Conservation (phyloP, 2,797 vertebrate species). For the Halcyon chelicuti region DNA sequence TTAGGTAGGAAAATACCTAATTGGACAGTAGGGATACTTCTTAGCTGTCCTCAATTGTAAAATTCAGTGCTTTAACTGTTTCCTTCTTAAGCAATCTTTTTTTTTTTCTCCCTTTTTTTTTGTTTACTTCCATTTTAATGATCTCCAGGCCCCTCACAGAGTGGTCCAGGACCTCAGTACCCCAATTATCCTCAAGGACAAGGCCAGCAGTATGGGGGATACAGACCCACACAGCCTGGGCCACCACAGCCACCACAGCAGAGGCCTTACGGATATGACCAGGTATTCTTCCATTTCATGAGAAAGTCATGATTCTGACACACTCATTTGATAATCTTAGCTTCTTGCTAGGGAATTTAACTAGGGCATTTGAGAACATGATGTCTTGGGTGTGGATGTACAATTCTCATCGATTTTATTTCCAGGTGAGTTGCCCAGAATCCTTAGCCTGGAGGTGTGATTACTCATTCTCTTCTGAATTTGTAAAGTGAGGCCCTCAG, state of each 20-base stretch:
- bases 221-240: slow-evolving; percentile 94
- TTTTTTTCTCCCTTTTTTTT: background rate
- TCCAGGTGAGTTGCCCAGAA: background rate
- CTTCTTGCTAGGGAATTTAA: background rate
- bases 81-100: background rate
- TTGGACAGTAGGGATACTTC: background rate
- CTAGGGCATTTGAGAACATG: background rate
- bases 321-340: background rate
- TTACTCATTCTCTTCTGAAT: background rate
- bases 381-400: background rate
- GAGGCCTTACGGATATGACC: slow-evolving; percentile 97
- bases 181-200: slow-evolving; percentile 97
- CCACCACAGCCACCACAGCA: slow-evolving; percentile 95
- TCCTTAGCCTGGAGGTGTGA: background rate
- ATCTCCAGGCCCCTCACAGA: slow-evolving; percentile 90
- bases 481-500: background rate
- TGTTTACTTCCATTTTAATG: background rate
- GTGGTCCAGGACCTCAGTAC: slow-evolving; percentile 91
- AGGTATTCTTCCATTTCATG: slow-evolving; percentile 80
- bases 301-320: background rate
- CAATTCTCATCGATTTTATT: background rate
- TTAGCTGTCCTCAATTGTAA: background rate
- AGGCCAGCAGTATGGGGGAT: slow-evolving; percentile 94
- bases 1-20: background rate
- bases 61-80: background rate